Base-by-base conservation (phyloP, 2,113 vertebrate genomes). In the Leucoraja erinaceus region DNA sequence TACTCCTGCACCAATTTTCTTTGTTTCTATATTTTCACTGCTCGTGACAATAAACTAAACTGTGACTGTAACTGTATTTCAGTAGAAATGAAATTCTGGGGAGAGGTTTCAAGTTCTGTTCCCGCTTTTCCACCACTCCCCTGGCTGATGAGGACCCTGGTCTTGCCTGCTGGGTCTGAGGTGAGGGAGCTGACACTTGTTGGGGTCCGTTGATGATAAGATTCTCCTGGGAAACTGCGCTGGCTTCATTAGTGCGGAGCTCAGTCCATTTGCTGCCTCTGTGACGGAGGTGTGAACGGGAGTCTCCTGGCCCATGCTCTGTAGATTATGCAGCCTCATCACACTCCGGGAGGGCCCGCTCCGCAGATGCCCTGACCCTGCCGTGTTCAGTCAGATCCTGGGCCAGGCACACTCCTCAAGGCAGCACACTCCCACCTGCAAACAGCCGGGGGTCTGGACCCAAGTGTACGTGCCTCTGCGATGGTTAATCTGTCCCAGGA, bases 371-470 rank as follows among this genome's bases (percentile, higher is more conserved):
- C 31, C 14, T 66, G n/a, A 2, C 14, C 59, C 83, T 88, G 83
- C 59, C 63, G 83, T 63, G 83, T 63, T 63, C 59, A 88, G 31
- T 88, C 83, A 31, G 59, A 56, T 61, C 83, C 61, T 63, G 59
- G 28, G 10, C 28, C 83, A n/a, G 11, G 83, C 83, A 88, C 83
- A 88, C 83, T 88, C n/a, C 83, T 31, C 83, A 63, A 88, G 83
- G 83, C 83, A 63, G 59, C 83, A 88, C 83, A 18, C 59, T 63
- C 83, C 59, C 14, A n/a, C 63, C 83, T 2, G 59, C 31, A n/a
- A 88, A 63, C 83, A 66, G 25, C 83, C 16, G 83, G 83, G 5
- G 59, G 5, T 31, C 59, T 2, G 11, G 70, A 4, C 83, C 14
- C 83, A 12, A 5, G 14, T 56, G 22, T 6, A 88, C 12, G n/a